These are phyloP conservation scores for Acronicta alni DNA, from an alignment of 2,888 invertebrate genomes.

Conservation along the genomic window DNA sequence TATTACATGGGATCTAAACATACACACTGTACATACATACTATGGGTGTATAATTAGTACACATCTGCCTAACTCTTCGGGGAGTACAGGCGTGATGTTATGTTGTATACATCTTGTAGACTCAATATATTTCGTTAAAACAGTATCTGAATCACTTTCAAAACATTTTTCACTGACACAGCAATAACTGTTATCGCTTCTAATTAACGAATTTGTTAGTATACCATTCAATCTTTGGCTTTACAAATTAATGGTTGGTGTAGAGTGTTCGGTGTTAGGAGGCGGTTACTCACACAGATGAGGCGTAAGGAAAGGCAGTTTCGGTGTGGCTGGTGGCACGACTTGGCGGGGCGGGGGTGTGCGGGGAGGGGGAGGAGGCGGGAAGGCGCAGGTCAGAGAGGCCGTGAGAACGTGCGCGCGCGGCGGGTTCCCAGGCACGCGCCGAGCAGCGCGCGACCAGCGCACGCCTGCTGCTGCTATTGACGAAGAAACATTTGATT, in stretches of 20 bases:
- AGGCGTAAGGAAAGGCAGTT: constrained; percentile 64
- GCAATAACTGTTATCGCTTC: constrained; percentile 4
- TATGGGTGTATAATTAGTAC: too few relatives aligned
- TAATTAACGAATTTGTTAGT: constrained; percentile 30
- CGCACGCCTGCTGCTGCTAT: constrained; percentile 55
- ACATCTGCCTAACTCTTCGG: too few relatives aligned
- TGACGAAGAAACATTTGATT: constrained; percentile 42
- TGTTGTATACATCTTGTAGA: too few relatives aligned
- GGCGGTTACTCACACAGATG: constrained; percentile 60
- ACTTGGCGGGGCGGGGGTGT: constrained; percentile 30
- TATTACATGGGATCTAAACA: too few relatives aligned
- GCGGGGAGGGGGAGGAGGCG: constrained; percentile 29
- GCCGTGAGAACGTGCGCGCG: constrained; percentile 89
- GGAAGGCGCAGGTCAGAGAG: constrained; percentile 73
- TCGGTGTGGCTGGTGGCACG: constrained; percentile 60
- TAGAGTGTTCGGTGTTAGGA: constrained; percentile 53
- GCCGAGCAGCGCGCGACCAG: constrained; percentile 67
- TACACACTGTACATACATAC: too few relatives aligned
- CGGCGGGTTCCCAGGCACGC: constrained; percentile 88
- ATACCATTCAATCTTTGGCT: constrained; percentile 55
- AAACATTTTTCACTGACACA: too few relatives aligned
- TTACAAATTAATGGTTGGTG: constrained; percentile 54
- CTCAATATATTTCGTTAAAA: too few relatives aligned
- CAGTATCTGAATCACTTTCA: too few relatives aligned
- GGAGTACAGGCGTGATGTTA: too few relatives aligned